phyloP scores from a whole-genome alignment of 2,888 invertebrate species.

The Micoletzkya japonica region DNA sequence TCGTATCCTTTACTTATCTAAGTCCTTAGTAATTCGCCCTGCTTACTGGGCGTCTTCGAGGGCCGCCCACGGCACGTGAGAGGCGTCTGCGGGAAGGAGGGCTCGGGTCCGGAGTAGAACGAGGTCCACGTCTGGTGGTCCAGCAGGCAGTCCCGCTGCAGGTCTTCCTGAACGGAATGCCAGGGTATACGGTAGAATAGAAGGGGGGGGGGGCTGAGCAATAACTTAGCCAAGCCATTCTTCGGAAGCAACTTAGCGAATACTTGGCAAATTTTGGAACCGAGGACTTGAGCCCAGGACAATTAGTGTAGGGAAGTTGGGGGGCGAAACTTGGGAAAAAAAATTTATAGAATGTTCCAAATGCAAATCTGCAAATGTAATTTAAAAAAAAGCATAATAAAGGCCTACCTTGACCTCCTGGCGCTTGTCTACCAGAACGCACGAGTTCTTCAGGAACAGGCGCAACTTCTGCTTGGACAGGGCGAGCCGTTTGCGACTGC shows the following conservation, averaged over 20 bases:
- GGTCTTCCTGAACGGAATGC: slow-evolving; percentile 26
- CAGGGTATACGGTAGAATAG: no score
- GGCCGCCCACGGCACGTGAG: slow-evolving; percentile 40
- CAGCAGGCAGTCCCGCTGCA: slow-evolving; percentile 32
- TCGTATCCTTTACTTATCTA: no score
- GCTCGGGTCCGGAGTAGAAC: slow-evolving; percentile 43
- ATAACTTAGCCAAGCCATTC: no score
- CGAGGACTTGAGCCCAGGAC: background rate
- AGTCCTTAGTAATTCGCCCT: no score
- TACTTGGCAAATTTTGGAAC: background rate
- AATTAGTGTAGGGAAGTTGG: no score
- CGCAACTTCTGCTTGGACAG: slow-evolving; percentile 42
- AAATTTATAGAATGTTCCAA: no score
- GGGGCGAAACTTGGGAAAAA: no score
- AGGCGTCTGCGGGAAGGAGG: slow-evolving; percentile 47
- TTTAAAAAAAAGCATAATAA: background rate
- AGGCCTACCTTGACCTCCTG: slow-evolving; percentile 37
- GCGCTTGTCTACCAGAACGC: slow-evolving; percentile 31
- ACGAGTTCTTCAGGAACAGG: slow-evolving; percentile 45
- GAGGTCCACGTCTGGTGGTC: slow-evolving; percentile 36
- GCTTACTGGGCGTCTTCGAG: slow-evolving; percentile 29
- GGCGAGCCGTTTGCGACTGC: slow-evolving; percentile 41
- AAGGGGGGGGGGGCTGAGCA: no score
- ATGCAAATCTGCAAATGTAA: no score
- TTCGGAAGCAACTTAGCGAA: no score